Conservation (phyloP, 2,113 vertebrate species). For the Canis aureus region DNA sequence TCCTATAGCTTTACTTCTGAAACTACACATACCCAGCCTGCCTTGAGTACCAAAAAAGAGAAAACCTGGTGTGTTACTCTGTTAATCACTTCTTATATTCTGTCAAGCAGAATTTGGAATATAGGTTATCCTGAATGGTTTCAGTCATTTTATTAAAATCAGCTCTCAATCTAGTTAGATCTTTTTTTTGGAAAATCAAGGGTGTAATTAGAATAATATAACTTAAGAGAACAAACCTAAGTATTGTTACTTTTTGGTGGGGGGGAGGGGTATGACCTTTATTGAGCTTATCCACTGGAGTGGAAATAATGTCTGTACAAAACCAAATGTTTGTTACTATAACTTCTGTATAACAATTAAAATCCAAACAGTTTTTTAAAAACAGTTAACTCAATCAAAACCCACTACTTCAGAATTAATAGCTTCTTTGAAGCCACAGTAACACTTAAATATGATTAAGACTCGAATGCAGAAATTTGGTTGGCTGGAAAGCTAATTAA, state of each 20-base stretch:
- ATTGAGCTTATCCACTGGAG: too few relatives aligned
- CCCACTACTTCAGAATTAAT: too few relatives aligned
- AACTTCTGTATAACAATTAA: too few relatives aligned
- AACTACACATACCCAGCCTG: neutral
- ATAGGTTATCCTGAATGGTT: neutral
- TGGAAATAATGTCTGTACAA: too few relatives aligned
- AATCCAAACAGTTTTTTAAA: too few relatives aligned
- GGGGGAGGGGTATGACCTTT: too few relatives aligned
- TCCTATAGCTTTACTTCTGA: neutral
- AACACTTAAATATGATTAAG: too few relatives aligned
- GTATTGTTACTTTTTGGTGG: neutral
- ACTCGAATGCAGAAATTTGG: too few relatives aligned
- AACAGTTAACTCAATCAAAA: too few relatives aligned
- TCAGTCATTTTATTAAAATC: neutral
- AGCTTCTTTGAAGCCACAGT: too few relatives aligned
- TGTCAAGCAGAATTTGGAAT: neutral
- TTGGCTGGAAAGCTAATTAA: too few relatives aligned
- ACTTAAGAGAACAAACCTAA: neutral
- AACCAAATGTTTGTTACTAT: too few relatives aligned
- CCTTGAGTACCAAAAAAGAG: neutral
- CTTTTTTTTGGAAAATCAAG: neutral
- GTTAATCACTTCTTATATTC: neutral
- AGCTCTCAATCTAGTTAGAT: neutral
- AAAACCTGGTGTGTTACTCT: neutral
- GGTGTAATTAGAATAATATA: neutral